Evolutionary conservation across 2,888 invertebrate genomes (phyloP).

Genomic region (Polydrusus pterygomalis): DNA sequence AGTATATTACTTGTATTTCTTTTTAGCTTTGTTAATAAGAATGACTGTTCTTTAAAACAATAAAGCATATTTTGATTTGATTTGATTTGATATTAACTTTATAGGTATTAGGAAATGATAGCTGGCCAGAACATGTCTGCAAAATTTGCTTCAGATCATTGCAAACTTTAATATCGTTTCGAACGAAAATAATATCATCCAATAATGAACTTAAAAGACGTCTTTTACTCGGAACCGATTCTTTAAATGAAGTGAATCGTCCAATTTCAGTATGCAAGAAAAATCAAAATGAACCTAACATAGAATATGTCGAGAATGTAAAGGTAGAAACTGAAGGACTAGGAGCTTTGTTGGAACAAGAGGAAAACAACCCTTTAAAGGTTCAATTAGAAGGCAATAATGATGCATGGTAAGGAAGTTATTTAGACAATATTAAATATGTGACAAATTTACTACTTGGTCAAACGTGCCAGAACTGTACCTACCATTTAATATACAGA

Average conservation of each 20-base stretch:
- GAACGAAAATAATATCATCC: slow-evolving; percentile 40
- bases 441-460: no score
- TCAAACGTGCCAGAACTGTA: no score
- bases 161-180: slow-evolving; percentile 33
- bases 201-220: slow-evolving; percentile 44
- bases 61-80: no score
- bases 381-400: slow-evolving; percentile 2
- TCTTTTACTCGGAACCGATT: not conserved
- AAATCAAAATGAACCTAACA: not conserved
- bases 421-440: not conserved
- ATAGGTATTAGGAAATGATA: slow-evolving; percentile 41
- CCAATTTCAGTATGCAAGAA: not conserved
- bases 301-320: not conserved
- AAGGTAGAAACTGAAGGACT: slow-evolving; percentile 28
- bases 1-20: no score
- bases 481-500: no score
- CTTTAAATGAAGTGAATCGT: not conserved
- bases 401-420: not conserved
- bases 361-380: slow-evolving; percentile 5
- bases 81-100: not conserved
- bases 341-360: not conserved
- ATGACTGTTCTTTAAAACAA: no score
- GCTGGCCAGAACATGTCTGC: slow-evolving; percentile 49
- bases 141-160: slow-evolving; percentile 35
- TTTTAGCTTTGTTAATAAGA: no score